Conservation (phyloP, 2,888 invertebrate species). For the Drosophila bunnanda region DNA sequence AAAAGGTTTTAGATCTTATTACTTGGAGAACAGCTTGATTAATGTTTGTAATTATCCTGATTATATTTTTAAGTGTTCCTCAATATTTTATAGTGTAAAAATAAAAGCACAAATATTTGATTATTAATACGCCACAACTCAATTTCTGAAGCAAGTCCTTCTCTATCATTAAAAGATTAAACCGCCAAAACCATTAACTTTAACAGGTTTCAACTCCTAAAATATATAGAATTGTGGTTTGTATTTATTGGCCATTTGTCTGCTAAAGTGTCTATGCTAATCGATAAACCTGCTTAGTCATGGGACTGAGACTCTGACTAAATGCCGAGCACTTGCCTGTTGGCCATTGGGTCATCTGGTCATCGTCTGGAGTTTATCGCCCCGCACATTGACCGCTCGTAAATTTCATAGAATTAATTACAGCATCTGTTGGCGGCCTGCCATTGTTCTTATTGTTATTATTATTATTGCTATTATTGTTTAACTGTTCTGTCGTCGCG, state of each 20-base stretch:
- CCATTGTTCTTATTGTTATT: conserved; percentile 44
- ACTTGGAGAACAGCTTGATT: neutral
- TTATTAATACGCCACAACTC: neutral
- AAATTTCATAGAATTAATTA: conserved; percentile 62
- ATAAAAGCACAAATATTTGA: neutral
- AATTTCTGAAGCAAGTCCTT: neutral
- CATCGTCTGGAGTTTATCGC: conserved; percentile 24
- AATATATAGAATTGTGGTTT: neutral
- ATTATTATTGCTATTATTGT: conserved; percentile 54
- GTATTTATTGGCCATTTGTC: conserved; percentile 3
- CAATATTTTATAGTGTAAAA: neutral
- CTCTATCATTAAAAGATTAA: neutral
- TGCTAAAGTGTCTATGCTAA: neutral
- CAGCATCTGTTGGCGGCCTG: conserved; percentile 28
- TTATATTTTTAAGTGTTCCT: no score
- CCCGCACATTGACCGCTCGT: conserved; percentile 42
- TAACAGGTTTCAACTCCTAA: neutral
- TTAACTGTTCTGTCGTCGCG: conserved; percentile 51
- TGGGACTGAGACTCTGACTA: neutral
- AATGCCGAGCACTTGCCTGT: conserved; percentile 3
- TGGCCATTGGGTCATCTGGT: conserved; percentile 44
- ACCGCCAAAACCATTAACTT: neutral
- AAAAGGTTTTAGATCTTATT: neutral
- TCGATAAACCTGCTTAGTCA: conserved; percentile 29
- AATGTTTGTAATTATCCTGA: neutral